Base-by-base conservation (phyloP, 2,888 invertebrate species). In the Myathropa florea region DNA sequence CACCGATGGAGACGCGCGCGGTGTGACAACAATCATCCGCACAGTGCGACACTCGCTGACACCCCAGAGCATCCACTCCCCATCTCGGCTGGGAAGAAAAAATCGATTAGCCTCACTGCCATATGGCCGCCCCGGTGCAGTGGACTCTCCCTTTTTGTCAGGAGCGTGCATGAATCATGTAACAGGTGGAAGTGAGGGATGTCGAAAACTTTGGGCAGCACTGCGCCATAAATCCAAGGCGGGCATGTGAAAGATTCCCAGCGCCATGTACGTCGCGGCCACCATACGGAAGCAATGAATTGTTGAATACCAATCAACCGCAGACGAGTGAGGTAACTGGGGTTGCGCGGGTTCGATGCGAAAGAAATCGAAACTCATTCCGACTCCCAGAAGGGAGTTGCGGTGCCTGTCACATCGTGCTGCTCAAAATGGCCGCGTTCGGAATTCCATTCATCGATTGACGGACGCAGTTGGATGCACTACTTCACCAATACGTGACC, bases 361-460 rank as follows among this genome's bases (percentile, higher is more conserved):
- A 24, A 53, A 46, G 46, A 33, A 61, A 46, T 36, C 28, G 63
- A 46, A 60, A 76, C 30, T 39, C 63, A 57, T 60, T 65, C 55
- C 18, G 46, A 18, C 18, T 1, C 18, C 46, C 33, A 9, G 7
- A 18, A 6, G 46, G 46, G 46, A 46, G 18, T 23, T 57, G 12
- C 14, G 24, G 10, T 24, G 24, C 26, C 39, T 39, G 18, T 26
- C 12, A 12, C 36, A 14, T 23, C 9, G 28, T 28, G 30, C 68
- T 57, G 68, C 68, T 14, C n/a, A 82, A 71, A 67, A 77, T 68
- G 85, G 81, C n/a, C 36, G 10, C 59, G 68, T 73, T 77, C 63
- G 68, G 68, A 77, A 85, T 85, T 85, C 78, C 82, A 70, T 85
- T 81, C 76, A 76, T 28, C 61, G 59, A n/a, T n/a, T n/a, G n/a